phyloP scores from a whole-genome alignment of 2,888 invertebrate genomes.

The Odontomyia ornata region DNA sequence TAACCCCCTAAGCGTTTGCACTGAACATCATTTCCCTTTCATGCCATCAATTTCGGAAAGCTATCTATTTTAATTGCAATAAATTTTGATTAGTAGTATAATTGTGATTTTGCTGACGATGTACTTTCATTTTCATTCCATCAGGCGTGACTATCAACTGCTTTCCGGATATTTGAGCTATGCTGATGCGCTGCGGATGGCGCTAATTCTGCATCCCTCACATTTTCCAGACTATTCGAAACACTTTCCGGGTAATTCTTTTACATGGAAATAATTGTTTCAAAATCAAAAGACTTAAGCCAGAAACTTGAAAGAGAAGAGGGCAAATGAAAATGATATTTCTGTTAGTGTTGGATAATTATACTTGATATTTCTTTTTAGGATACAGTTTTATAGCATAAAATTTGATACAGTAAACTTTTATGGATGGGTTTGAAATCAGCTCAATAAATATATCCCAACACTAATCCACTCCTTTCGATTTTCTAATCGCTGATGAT shows the following conservation, averaged over 20 bases:
- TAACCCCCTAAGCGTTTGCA: neutral
- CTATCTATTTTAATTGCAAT: neutral
- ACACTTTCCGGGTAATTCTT: no score
- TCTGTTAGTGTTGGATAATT: neutral
- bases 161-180: no score
- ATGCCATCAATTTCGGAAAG: neutral
- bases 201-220: no score
- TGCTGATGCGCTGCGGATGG: no score
- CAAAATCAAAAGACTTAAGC: neutral
- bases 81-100: neutral
- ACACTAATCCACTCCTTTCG: neutral
- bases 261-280: no score
- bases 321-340: neutral
- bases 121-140: constrained; percentile 4
- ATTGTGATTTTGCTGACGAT: neutral
- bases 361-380: no score
- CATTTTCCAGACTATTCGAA: no score
- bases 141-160: neutral
- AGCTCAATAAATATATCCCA: no score
- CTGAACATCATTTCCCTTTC: constrained; percentile 3
- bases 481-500: neutral
- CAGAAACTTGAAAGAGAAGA: neutral
- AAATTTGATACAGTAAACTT: no score
- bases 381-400: no score
- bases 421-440: no score